Percentiles rank a stretch among this genome's conserved stretches.
Evolutionary conservation across 2,888 invertebrate genomes (phyloP).

Genomic region (Syrista parreyssii): DNA sequence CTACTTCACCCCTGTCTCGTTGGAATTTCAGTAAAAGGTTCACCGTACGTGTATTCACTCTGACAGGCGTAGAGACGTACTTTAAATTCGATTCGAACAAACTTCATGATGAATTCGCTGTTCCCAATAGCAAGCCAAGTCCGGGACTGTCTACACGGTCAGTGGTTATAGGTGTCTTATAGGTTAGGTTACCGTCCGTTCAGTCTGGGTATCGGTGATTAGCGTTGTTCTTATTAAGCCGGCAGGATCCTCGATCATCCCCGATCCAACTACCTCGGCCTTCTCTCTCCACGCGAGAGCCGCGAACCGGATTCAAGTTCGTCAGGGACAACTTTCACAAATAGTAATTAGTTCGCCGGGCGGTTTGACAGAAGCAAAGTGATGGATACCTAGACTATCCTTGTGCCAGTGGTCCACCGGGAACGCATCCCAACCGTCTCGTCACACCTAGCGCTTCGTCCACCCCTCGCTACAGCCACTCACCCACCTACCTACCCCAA

Average conservation of each 20-base stretch:
- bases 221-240: background rate
- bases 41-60: background rate
- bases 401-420: conserved; percentile 2
- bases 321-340: conserved; percentile 21
- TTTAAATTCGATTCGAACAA: background rate
- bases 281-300: conserved; percentile 1
- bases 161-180: background rate
- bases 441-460: background rate
- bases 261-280: conserved; percentile 20
- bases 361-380: conserved; percentile 20
- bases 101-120: background rate
- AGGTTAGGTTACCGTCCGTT: background rate
- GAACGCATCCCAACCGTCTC: background rate
- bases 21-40: background rate
- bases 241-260: background rate
- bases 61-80: background rate
- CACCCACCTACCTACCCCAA: background rate
- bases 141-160: background rate
- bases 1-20: background rate
- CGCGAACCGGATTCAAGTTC: conserved; percentile 9
- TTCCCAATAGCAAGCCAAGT: background rate
- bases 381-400: conserved; percentile 19
- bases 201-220: background rate
- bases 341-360: conserved; percentile 28
- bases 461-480: background rate